Base-by-base conservation (phyloP, 2,888 invertebrate species). In the Euplagia quadripunctaria region DNA sequence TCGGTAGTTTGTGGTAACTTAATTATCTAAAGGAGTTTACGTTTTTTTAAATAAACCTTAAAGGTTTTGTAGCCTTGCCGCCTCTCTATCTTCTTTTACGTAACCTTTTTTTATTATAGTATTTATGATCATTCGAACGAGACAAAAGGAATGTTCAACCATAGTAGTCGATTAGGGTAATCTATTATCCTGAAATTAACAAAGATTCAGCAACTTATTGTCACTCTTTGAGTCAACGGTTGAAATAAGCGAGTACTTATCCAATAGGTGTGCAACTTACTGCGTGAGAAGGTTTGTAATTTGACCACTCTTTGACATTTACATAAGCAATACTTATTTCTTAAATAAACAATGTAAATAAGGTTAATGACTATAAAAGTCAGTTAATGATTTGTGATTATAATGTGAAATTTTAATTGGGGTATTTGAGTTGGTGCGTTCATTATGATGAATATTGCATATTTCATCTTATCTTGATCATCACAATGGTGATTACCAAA, bases 1-100 rank as follows among this genome's bases (percentile, higher is more conserved):
- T 72, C 65, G 67, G 43, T 69, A 17, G 73, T 77, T 74, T 70
- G 76, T 78, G 77, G 77, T 81, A 41, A 69, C 64, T 74, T 74
- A 72, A 70, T 74, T 77, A 67, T 72, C 42, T 63, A 69, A 52
- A 65, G 12, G 52, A 31, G 43, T 46, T 46, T 46, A 46, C n/a
- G 4, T 46, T 46, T 46, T 46, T 46, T 6, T 46, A 31, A 31
- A 31, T 31, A 31, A 31, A 31, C 31, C 31, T 31, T 31, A 31
- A 31, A 31, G 31, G 31, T 6, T 46, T 46, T 46, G 43, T 46
- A 1, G 43, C 43, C 9, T 6, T 46, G 43, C 9, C 9, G 43
- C 9, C 43, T 46, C 9, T 46, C 9, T 46, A 46, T 46, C 9
- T 46, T 46, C 43, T 46, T 46, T 31, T 31, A 31, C 31, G 31